phyloP scores from a whole-genome alignment of 2,113 vertebrate species.

The Phyllopteryx taeniolatus region DNA sequence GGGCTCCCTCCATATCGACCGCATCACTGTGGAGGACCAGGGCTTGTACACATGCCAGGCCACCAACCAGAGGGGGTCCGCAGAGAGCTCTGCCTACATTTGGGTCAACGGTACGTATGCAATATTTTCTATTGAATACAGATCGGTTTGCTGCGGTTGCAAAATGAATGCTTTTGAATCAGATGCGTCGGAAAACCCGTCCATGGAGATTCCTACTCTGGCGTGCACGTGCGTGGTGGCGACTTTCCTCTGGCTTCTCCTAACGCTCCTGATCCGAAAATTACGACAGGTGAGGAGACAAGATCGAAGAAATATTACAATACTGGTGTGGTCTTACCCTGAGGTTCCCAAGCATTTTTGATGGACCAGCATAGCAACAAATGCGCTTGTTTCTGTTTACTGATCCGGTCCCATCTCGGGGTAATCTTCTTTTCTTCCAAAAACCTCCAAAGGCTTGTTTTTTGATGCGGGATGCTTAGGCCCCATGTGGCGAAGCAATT shows the following conservation, averaged over 20 bases:
- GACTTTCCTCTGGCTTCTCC: slow-evolving; percentile 86
- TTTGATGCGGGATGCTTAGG: too few relatives aligned
- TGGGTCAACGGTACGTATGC: slow-evolving; percentile 80
- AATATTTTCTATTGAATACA: neutral
- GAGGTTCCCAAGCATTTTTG: neutral
- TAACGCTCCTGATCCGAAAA: slow-evolving; percentile 91
- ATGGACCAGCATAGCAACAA: neutral
- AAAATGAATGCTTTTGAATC: neutral
- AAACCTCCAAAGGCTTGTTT: too few relatives aligned
- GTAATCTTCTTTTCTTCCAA: too few relatives aligned
- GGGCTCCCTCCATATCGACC: slow-evolving; percentile 85
- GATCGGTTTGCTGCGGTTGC: neutral
- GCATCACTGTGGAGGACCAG: slow-evolving; percentile 86
- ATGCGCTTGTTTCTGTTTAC: too few relatives aligned
- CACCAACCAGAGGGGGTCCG: slow-evolving; percentile 84
- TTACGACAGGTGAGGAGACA: slow-evolving; percentile 74
- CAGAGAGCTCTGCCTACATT: slow-evolving; percentile 83
- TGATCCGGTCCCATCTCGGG: too few relatives aligned
- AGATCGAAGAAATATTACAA: neutral
- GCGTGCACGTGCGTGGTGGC: slow-evolving; percentile 89
- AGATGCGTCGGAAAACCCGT: slow-evolving; percentile 80
- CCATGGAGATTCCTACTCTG: slow-evolving; percentile 85
- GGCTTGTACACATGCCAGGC: slow-evolving; percentile 87
- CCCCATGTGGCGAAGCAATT: too few relatives aligned
- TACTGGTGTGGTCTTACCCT: neutral